A percentile compares a stretch with the other conserved stretches of the same genome.
These are phyloP conservation scores for Siniperca obscura DNA, from an alignment of 2,797 vertebrate species.

Conservation along the genomic window DNA sequence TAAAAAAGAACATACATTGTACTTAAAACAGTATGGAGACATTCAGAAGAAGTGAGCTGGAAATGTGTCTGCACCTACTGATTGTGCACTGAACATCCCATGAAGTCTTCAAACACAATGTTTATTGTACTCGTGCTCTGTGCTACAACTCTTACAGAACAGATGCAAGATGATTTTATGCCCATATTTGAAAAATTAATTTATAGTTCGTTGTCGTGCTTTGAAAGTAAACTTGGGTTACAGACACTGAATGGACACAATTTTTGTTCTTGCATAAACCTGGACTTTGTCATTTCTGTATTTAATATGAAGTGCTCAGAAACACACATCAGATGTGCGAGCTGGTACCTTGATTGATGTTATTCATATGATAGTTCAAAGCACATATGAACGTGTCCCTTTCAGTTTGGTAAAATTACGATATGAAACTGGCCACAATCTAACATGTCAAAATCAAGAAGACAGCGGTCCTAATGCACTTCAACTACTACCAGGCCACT, in stretches of 20 bases:
- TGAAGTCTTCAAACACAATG: slow-evolving; percentile 4
- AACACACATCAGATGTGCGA: slow-evolving; percentile 6
- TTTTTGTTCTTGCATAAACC: slow-evolving; percentile 15
- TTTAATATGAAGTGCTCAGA: slow-evolving; percentile 22
- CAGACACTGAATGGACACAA: not conserved
- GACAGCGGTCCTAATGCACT: not conserved
- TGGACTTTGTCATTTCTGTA: not conserved
- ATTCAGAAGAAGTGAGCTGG: slow-evolving; percentile 52
- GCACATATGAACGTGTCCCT: slow-evolving; percentile 21
- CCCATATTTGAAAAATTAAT: not conserved
- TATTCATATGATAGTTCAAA: slow-evolving; percentile 33
- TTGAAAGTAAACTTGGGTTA: slow-evolving; percentile 11
- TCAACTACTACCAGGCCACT: not conserved
- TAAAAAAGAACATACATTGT: slow-evolving; percentile 71
- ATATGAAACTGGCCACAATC: slow-evolving; percentile 15
- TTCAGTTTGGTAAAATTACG: slow-evolving; percentile 19
- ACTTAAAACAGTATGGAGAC: slow-evolving; percentile 65
- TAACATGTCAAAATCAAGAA: not conserved
- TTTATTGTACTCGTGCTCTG: not conserved
- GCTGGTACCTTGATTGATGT: slow-evolving; percentile 3
- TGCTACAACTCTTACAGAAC: slow-evolving; percentile 2
- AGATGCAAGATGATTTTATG: slow-evolving; percentile 7
- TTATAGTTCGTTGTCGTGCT: not conserved
- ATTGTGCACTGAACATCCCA: not conserved
- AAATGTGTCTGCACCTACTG: slow-evolving; percentile 7